A percentile compares a stretch with the other conserved stretches of the same genome.
These are phyloP conservation scores for Microtus montanus DNA, from an alignment of 2,113 vertebrate genomes.

Conservation along the genomic window DNA sequence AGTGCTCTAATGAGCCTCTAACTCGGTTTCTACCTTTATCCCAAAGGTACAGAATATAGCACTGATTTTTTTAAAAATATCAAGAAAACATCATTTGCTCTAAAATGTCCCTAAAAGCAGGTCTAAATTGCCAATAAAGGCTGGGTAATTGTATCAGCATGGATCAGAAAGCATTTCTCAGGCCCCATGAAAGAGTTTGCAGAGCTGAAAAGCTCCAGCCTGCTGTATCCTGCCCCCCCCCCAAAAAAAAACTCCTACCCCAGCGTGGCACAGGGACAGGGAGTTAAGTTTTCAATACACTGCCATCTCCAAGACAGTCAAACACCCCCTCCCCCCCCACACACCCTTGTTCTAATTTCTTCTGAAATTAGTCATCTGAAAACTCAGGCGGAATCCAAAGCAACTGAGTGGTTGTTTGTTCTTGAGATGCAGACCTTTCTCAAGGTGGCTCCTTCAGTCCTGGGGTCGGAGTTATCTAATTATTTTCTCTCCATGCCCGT, in stretches of 20 bases:
- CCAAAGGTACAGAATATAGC: slow-evolving; percentile 90
- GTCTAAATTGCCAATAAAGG: slow-evolving; percentile 92
- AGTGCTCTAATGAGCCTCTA: slow-evolving; percentile 89
- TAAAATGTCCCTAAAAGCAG: slow-evolving; percentile 92
- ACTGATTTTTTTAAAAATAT: slow-evolving; percentile 86
- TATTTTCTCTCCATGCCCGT: slow-evolving; percentile 44
- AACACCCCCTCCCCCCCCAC: slow-evolving; percentile 20
- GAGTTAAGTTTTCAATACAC: slow-evolving; percentile 5
- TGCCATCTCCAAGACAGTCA: slow-evolving; percentile 26
- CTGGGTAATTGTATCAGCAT: slow-evolving; percentile 92
- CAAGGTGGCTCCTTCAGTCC: neutral
- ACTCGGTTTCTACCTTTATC: slow-evolving; percentile 89
- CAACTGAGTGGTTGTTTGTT: slow-evolving; percentile 68
- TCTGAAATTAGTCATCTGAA: slow-evolving; percentile 63
- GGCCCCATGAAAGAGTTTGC: slow-evolving; percentile 87
- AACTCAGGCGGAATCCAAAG: slow-evolving; percentile 70
- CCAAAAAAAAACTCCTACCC: slow-evolving; percentile 36
- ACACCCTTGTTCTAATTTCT: slow-evolving; percentile 79
- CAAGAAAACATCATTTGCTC: slow-evolving; percentile 92
- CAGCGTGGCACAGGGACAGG: neutral
- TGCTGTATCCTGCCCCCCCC: neutral
- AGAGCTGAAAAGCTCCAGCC: slow-evolving; percentile 82
- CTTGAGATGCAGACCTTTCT: neutral
- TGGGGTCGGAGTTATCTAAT: neutral
- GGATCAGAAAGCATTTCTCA: slow-evolving; percentile 92